Evolutionary conservation across 1,140 invertebrate species (phyloP).

Genomic region (Patella vulgata): DNA sequence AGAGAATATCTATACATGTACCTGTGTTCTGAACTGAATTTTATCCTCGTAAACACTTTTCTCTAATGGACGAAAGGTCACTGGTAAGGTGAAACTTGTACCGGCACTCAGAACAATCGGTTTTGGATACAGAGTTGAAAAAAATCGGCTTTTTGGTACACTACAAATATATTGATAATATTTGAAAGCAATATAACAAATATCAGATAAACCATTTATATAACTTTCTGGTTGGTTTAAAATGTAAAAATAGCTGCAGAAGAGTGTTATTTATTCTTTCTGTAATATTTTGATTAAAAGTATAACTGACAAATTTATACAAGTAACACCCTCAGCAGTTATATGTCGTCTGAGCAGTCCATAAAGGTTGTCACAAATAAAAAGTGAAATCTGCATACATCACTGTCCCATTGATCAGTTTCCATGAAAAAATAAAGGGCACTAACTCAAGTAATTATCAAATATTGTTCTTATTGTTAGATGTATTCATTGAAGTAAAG

Average conservation of each 20-base stretch:
- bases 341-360: too few relatives aligned
- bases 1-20: too few relatives aligned
- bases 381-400: too few relatives aligned
- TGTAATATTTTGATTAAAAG: too few relatives aligned
- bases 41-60: constrained; percentile 60
- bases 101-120: constrained; percentile 63
- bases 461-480: too few relatives aligned
- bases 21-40: constrained; percentile 56
- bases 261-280: too few relatives aligned
- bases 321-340: too few relatives aligned
- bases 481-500: too few relatives aligned
- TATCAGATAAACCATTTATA: neutral
- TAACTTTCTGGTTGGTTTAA: neutral
- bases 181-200: constrained; percentile 6
- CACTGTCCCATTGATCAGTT: neutral
- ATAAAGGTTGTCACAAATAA: too few relatives aligned
- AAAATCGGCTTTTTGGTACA: constrained; percentile 58
- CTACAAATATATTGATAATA: constrained; percentile 46
- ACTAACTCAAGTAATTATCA: too few relatives aligned
- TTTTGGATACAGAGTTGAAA: constrained; percentile 62
- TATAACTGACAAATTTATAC: too few relatives aligned
- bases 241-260: neutral
- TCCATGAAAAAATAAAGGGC: too few relatives aligned
- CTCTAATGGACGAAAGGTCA: constrained; percentile 65
- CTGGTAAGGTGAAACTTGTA: constrained; percentile 62